Base-by-base conservation (phyloP, 2,113 vertebrate genomes). In the Ceyx cyanopectus region DNA sequence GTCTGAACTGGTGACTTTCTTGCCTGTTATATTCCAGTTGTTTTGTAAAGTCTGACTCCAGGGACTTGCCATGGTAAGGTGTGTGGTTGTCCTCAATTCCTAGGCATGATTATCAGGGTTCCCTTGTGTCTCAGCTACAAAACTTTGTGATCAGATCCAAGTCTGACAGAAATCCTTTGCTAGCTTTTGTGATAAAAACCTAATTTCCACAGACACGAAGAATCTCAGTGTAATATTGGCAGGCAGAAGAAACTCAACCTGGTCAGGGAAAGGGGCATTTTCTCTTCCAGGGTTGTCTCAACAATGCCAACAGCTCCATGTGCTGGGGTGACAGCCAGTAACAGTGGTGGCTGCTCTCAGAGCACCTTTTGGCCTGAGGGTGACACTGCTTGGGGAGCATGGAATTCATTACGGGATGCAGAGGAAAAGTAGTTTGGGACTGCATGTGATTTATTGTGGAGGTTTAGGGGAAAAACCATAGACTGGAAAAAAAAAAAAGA, bases 281-380 rank as follows among this genome's bases (percentile, higher is more conserved):
- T 50, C 14, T 23, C 45, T 80, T 6, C 16, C 10, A 41, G 30
- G 22, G 20, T 23, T 77, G 18, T 87, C 24, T 41, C 62, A 85
- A 32, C 5, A 9, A 7, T 51, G 46, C 14, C 40, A 68, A 29
- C 14, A 16, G 9, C 29, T 26, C 16, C 8, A 4, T 45, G 8
- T 80, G 6, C 43, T 0, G 0, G 27, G 5, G 9, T 82, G 63
- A 21, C 60, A 60, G 7, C 8, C 41, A 56, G 5, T 27, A 51
- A 8, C 7, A 9, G 5, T 9, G 11, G 18, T 1, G 8, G 10
- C 63, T 73, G 14, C 37, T 41, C 24, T 53, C 14, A 34, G 24
- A 51, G 13, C 51, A 37, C 15, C 74, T 58, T 45, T 50, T 45
- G 19, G 22, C 41, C 45, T 41, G 24, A 27, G 6, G 5, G 10